Conservation (phyloP, 2,113 vertebrate species). For the Fregetta grallaria region DNA sequence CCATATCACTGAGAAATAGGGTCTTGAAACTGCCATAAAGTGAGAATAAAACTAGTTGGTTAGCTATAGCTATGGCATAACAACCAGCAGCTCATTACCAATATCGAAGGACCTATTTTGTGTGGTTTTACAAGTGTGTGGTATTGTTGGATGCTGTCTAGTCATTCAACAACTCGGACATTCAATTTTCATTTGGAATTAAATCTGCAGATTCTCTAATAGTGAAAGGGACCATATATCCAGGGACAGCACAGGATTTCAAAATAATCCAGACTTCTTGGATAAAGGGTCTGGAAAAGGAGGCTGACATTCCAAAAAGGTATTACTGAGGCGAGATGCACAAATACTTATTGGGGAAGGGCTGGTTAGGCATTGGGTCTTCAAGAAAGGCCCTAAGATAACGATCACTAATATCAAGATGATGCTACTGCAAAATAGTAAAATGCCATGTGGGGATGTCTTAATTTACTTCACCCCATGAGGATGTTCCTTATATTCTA, state of each 20-base stretch:
- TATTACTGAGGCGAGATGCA: neutral
- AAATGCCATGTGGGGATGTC: neutral
- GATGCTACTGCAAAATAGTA: neutral
- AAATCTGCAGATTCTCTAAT: neutral
- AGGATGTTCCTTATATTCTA: neutral
- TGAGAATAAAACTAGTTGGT: neutral
- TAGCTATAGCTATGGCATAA: neutral
- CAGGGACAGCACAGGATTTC: neutral
- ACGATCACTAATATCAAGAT: neutral
- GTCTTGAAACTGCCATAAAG: neutral
- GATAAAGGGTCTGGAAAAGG: neutral
- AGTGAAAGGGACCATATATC: neutral
- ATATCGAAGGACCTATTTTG: neutral
- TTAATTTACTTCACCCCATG: neutral
- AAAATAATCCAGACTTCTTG: neutral
- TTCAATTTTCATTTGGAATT: neutral
- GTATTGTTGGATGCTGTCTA: neutral
- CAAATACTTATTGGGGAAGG: neutral
- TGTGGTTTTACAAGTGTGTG: neutral
- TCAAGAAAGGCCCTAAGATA: neutral
- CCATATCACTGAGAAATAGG: neutral
- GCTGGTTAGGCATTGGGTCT: neutral
- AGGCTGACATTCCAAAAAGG: neutral
- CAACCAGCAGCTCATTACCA: neutral
- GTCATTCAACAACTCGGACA: neutral